phyloP scores from a whole-genome alignment of 2,113 vertebrate genomes.

The Rhineura floridana region DNA sequence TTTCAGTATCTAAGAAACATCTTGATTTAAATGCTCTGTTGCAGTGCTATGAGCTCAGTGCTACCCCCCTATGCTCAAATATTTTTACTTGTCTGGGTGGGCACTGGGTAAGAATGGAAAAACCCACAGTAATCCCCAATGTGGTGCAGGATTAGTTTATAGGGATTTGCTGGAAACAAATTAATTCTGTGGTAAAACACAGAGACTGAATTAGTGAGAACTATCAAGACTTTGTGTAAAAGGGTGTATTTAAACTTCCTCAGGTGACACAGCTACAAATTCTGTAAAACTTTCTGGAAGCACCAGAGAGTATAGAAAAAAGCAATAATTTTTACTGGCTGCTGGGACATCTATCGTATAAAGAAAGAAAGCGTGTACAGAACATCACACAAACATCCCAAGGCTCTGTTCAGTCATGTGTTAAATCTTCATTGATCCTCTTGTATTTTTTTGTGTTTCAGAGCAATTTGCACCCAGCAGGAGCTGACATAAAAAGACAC shows the following conservation, averaged over 20 bases:
- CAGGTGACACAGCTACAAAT: background rate
- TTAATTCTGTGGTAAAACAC: background rate
- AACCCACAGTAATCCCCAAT: background rate
- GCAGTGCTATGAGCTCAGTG: background rate
- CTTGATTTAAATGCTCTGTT: background rate
- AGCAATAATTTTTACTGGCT: background rate
- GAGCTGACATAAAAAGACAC: slow-evolving; percentile 9
- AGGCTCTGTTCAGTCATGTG: background rate
- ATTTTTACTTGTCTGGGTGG: background rate
- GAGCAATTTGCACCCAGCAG: slow-evolving; percentile 12
- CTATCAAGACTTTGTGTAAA: background rate
- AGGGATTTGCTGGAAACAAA: background rate
- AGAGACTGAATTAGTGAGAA: background rate
- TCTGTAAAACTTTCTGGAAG: background rate
- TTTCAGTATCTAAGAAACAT: background rate
- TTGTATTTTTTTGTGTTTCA: background rate
- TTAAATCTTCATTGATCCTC: slow-evolving; percentile 15
- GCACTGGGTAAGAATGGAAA: background rate
- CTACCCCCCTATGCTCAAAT: background rate
- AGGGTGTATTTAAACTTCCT: background rate
- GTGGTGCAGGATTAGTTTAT: background rate
- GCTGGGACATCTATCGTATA: slow-evolving; percentile 14
- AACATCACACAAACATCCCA: background rate
- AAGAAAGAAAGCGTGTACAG: slow-evolving; percentile 1
- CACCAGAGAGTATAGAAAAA: background rate